phyloP scores from a whole-genome alignment of 2,888 invertebrate genomes.

The Tachina grossa region DNA sequence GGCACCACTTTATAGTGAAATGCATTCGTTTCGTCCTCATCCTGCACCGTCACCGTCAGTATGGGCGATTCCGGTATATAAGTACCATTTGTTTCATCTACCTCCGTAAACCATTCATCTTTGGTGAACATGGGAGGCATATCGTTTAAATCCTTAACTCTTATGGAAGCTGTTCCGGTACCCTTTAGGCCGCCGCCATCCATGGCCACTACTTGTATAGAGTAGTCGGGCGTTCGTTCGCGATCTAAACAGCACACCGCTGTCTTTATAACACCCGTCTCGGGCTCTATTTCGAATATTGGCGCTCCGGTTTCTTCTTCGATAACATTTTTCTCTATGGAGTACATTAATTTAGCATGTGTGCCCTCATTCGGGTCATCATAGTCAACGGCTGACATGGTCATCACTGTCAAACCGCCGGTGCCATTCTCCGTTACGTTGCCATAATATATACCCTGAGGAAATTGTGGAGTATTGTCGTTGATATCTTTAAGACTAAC shows the following conservation, averaged over 20 bases:
- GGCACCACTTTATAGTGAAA: slow-evolving; percentile 97
- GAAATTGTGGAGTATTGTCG: slow-evolving; percentile 98
- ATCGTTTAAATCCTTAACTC: slow-evolving; percentile 98
- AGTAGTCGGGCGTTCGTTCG: slow-evolving; percentile 97
- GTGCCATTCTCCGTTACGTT: slow-evolving; percentile 98
- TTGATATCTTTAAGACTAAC: slow-evolving; percentile 98
- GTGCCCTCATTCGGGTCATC: slow-evolving; percentile 97
- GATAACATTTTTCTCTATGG: slow-evolving; percentile 97
- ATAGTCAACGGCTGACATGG: slow-evolving; percentile 98
- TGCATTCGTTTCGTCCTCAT: slow-evolving; percentile 97
- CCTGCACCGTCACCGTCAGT: slow-evolving; percentile 95
- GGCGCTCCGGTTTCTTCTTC: slow-evolving; percentile 98
- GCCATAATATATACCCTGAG: slow-evolving; percentile 95
- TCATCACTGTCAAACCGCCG: slow-evolving; percentile 98
- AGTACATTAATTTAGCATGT: slow-evolving; percentile 96
- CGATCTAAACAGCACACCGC: slow-evolving; percentile 96
- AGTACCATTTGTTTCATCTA: slow-evolving; percentile 96
- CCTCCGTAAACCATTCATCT: slow-evolving; percentile 97
- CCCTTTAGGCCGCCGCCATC: slow-evolving; percentile 96
- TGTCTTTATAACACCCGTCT: slow-evolving; percentile 97
- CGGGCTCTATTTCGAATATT: slow-evolving; percentile 97
- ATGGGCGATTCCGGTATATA: slow-evolving; percentile 96
- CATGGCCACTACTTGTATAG: slow-evolving; percentile 97
- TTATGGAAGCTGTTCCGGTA: slow-evolving; percentile 95
- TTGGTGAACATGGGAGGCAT: slow-evolving; percentile 98